Conservation (phyloP, 2,113 vertebrate species). For the Notiomystis cincta region DNA sequence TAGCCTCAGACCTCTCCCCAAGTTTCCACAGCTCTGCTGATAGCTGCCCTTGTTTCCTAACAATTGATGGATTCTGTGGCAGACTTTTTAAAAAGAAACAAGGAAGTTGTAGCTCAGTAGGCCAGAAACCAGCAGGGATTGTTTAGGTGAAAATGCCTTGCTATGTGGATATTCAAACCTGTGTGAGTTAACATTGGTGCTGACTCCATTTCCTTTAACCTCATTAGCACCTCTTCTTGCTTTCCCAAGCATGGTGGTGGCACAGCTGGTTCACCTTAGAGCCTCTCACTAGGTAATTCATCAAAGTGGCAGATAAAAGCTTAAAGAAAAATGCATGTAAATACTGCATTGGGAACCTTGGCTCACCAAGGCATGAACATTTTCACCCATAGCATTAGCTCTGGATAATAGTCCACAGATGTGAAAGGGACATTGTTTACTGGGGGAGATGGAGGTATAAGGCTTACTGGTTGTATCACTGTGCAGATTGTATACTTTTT, state of each 20-base stretch:
- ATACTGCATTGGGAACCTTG: slow-evolving; percentile 33
- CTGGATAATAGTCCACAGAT: not conserved
- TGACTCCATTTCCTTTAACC: slow-evolving; percentile 58
- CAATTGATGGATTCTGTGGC: not conserved
- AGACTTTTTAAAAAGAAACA: not conserved
- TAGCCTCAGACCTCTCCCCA: not conserved
- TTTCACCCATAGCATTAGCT: slow-evolving; percentile 31
- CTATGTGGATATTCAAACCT: not conserved
- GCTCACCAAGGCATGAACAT: not conserved
- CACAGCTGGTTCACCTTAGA: slow-evolving; percentile 24
- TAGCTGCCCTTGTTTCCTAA: not conserved
- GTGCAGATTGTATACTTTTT: not conserved
- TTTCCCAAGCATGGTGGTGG: slow-evolving; percentile 66
- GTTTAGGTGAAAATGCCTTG: slow-evolving; percentile 19
- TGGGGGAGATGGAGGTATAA: not conserved
- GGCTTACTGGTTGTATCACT: not conserved
- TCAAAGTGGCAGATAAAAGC: slow-evolving; percentile 19
- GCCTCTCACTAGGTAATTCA: slow-evolving; percentile 16
- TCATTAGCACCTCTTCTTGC: slow-evolving; percentile 61
- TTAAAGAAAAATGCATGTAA: slow-evolving; percentile 51
- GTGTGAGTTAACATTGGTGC: not conserved
- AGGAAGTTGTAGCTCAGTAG: slow-evolving; percentile 13
- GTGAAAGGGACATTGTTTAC: not conserved
- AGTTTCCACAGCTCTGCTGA: not conserved
- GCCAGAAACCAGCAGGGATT: slow-evolving; percentile 20